phyloP scores from a whole-genome alignment of 2,888 invertebrate species.

The Conchocele bisecta region DNA sequence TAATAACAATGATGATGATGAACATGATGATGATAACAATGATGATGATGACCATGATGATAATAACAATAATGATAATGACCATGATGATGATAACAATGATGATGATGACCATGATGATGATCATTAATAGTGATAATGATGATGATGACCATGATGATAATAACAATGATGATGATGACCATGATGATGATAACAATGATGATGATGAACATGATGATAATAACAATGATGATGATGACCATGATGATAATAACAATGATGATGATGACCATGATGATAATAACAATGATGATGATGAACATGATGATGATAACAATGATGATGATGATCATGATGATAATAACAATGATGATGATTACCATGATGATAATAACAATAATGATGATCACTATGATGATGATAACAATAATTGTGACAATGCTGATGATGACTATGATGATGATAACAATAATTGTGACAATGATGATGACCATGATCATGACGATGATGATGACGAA shows the following conservation, averaged over 20 bases:
- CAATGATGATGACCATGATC: too few species aligned
- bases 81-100: background rate
- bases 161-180: background rate
- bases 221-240: background rate
- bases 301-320: background rate
- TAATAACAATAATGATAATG: conserved; percentile 10
- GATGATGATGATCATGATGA: background rate
- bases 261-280: conserved; percentile 19
- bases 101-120: background rate
- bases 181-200: conserved; percentile 15
- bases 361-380: too few species aligned
- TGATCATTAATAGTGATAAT: background rate
- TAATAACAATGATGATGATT: too few species aligned
- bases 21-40: conserved; percentile 6
- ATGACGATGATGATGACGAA: too few species aligned
- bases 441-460: too few species aligned
- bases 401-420: too few species aligned
- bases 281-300: conserved; percentile 6
- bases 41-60: conserved; percentile 12
- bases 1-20: conserved; percentile 3
- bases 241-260: background rate
- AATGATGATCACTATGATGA: too few species aligned
- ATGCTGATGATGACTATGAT: too few species aligned
- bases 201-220: conserved; percentile 5
- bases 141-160: background rate